Percentiles rank a stretch among this genome's conserved stretches.
These are phyloP conservation scores for Oplegnathus fasciatus DNA, from an alignment of 2,113 vertebrate genomes.

Conservation along the genomic window DNA sequence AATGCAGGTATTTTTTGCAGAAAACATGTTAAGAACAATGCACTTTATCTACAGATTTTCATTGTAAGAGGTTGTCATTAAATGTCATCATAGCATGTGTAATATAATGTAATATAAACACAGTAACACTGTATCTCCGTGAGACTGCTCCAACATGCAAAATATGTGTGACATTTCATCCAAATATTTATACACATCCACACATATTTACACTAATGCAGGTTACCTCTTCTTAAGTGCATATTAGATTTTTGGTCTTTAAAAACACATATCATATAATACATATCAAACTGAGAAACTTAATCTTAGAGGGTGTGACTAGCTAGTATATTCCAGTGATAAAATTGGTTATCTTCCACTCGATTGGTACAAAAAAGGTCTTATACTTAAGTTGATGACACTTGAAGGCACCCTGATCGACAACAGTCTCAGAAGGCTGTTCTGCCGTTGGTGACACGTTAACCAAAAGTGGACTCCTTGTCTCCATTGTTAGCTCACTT, in stretches of 20 bases:
- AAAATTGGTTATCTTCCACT: not conserved
- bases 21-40: not conserved
- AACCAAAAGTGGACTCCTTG: not conserved
- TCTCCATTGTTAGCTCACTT: not conserved
- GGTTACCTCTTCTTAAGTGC: not conserved
- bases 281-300: not conserved
- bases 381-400: not conserved
- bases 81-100: not conserved
- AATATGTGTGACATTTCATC: not conserved
- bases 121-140: not conserved
- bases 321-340: not conserved
- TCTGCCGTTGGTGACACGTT: slow-evolving; percentile 3
- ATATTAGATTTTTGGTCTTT: not conserved
- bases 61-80: not conserved
- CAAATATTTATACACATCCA: not conserved
- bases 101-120: not conserved
- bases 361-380: not conserved
- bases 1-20: not conserved
- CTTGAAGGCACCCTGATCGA: not conserved
- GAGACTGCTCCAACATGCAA: too few relatives aligned
- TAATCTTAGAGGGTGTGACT: too few relatives aligned
- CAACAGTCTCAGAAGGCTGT: not conserved
- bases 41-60: not conserved
- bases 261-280: not conserved
- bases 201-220: not conserved